Evolutionary conservation across 2,888 invertebrate genomes (phyloP).

Genomic region (Rapana venosa): DNA sequence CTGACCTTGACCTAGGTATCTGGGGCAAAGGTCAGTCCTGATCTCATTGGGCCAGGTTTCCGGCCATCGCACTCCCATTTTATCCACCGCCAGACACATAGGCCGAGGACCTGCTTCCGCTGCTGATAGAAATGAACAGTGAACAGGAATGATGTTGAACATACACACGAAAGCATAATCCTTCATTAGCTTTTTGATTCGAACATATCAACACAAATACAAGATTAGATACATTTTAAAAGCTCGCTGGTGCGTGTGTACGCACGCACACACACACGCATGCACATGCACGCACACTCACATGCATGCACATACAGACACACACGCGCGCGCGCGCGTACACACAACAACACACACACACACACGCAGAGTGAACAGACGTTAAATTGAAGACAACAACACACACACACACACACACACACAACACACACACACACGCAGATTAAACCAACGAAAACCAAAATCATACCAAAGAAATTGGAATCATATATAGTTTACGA

Average conservation of each 20-base stretch:
- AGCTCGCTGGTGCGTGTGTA: neutral
- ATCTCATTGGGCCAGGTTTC: constrained; percentile 29
- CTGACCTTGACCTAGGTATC: constrained; percentile 27
- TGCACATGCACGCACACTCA: neutral
- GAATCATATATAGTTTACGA: too few species aligned
- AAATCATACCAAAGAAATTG: too few species aligned
- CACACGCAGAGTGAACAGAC: too few species aligned
- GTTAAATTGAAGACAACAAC: too few species aligned
- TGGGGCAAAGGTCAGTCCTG: constrained; percentile 19
- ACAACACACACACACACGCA: neutral
- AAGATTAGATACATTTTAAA: neutral
- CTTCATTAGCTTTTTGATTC: neutral
- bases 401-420: neutral
- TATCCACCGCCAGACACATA: constrained; percentile 17
- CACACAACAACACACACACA: neutral
- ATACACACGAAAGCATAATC: neutral
- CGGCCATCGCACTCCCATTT: constrained; percentile 8
- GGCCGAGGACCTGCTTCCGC: neutral
- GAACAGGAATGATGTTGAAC: neutral
- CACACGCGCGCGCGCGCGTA: neutral
- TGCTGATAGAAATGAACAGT: neutral
- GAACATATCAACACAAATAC: neutral
- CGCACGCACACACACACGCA: neutral
- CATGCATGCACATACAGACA: neutral
- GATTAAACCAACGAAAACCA: too few species aligned